phyloP scores from a whole-genome alignment of 2,797 vertebrate species.

The Kryptolebias ocellatus region DNA sequence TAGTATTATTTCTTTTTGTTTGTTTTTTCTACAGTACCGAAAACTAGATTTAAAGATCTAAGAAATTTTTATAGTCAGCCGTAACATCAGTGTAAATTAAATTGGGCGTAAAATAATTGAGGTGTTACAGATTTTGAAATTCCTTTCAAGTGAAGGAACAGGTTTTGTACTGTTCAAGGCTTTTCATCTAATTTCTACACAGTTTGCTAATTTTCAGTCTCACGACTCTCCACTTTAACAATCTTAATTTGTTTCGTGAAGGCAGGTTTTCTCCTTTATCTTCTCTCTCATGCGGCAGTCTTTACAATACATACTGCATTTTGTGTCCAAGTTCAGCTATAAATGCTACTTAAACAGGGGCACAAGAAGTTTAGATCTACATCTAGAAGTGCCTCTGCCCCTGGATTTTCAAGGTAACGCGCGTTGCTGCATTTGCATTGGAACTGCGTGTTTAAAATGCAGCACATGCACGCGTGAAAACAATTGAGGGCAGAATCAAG shows the following conservation, averaged over 20 bases:
- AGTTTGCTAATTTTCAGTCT: background rate
- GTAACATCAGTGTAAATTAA: too few species aligned
- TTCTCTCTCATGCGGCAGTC: background rate
- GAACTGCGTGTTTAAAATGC: background rate
- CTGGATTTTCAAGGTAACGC: too few species aligned
- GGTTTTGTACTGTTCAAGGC: background rate
- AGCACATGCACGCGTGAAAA: background rate
- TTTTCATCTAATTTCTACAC: background rate
- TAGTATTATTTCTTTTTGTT: background rate
- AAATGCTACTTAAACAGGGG: background rate
- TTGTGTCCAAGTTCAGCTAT: background rate
- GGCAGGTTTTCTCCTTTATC: too few species aligned
- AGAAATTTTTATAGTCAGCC: background rate
- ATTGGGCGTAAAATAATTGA: background rate
- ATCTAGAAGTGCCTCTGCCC: background rate
- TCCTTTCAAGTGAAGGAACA: background rate
- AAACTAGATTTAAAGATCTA: too few species aligned
- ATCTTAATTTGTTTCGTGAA: too few species aligned
- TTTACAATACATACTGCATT: background rate
- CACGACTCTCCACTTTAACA: background rate
- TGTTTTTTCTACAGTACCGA: background rate
- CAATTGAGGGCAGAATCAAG: background rate
- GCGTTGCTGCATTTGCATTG: background rate
- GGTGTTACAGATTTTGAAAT: background rate
- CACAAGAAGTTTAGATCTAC: background rate